These are phyloP conservation scores for Zaprionus davidi DNA, from an alignment of 1,140 invertebrate species.

Conservation along the genomic window DNA sequence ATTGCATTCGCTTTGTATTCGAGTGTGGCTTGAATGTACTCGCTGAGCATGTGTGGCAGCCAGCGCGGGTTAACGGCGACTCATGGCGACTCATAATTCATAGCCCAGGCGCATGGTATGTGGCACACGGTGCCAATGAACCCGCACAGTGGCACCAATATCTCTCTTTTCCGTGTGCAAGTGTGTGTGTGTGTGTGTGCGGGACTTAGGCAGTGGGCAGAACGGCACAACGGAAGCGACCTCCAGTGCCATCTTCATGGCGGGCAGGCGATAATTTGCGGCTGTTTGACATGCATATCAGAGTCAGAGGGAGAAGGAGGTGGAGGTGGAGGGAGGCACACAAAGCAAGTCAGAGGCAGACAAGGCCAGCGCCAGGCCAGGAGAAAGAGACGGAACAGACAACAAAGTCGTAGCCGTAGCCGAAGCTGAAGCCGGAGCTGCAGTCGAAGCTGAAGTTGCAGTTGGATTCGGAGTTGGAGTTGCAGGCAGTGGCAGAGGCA, in stretches of 20 bases:
- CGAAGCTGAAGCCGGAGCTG: conserved; percentile 23
- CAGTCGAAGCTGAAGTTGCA: conserved; percentile 16
- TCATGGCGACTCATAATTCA: conserved; percentile 51
- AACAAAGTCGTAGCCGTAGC: not conserved
- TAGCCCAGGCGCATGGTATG: conserved; percentile 69
- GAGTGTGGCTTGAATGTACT: conserved; percentile 41
- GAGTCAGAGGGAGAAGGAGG: conserved; percentile 10
- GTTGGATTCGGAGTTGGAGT: conserved; percentile 8
- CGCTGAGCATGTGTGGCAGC: conserved; percentile 10
- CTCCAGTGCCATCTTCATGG: conserved; percentile 45
- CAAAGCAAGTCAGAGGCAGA: not conserved
- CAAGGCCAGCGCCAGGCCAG: not conserved
- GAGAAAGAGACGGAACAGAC: not conserved
- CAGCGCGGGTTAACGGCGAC: conserved; percentile 40
- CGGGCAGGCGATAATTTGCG: conserved; percentile 64
- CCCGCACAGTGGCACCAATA: conserved; percentile 38
- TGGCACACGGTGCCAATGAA: conserved; percentile 78
- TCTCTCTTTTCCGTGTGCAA: conserved; percentile 3
- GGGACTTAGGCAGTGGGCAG: conserved; percentile 1
- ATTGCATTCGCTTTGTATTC: conserved; percentile 30
- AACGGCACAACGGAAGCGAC: conserved; percentile 67
- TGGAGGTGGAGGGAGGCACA: not conserved
- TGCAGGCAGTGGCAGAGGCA: not conserved
- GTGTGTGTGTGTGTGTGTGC: conserved; percentile 12
- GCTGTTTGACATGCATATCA: conserved; percentile 75